phyloP scores from a whole-genome alignment of 2,797 vertebrate genomes.

The Pangasius sanitwongsei region DNA sequence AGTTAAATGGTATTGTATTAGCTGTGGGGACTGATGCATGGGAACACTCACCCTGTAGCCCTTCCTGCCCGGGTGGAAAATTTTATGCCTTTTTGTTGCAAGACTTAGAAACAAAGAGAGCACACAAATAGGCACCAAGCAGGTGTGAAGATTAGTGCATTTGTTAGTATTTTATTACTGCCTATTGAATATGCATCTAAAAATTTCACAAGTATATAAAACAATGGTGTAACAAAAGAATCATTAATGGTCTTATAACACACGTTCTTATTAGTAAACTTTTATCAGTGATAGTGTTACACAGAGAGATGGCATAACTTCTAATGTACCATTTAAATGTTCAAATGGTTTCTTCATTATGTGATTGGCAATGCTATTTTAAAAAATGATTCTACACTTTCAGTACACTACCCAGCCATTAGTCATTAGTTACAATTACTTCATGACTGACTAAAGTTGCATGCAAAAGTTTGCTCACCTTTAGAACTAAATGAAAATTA shows the following conservation, averaged over 20 bases:
- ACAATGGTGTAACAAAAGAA: not conserved
- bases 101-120: slow-evolving; percentile 10
- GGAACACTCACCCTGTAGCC: slow-evolving; percentile 36
- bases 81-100: slow-evolving; percentile 17
- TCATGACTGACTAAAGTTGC: not conserved
- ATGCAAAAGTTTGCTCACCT: not conserved
- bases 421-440: not conserved
- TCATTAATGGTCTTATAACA: not conserved
- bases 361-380: not conserved
- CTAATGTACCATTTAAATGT: not conserved
- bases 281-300: not conserved
- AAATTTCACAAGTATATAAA: not conserved
- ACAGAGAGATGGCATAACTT: not conserved
- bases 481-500: not conserved
- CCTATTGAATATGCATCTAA: not conserved
- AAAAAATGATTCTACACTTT: not conserved
- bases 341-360: not conserved
- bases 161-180: not conserved
- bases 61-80: slow-evolving; percentile 36
- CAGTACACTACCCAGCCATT: not conserved
- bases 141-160: not conserved
- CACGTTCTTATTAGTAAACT: not conserved
- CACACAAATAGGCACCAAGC: not conserved
- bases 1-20: slow-evolving; percentile 23
- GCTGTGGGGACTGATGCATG: slow-evolving; percentile 34